Conservation (phyloP, 2,888 invertebrate species). For the Cylindroiulus punctatus region DNA sequence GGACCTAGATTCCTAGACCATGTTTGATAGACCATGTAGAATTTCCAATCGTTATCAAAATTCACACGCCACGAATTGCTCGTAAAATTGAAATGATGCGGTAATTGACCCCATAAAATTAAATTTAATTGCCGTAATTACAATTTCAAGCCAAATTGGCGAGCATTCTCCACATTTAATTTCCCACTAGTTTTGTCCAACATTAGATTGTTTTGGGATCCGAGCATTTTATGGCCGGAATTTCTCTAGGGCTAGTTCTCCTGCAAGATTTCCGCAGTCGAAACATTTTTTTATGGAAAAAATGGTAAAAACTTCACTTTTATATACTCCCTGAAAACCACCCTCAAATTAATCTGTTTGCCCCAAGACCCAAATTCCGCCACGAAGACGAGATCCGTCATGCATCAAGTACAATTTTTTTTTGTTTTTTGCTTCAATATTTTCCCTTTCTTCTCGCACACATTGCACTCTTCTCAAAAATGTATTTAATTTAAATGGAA, state of each 20-base stretch:
- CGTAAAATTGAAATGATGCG: neutral
- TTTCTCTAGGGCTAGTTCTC: neutral
- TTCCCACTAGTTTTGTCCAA: neutral
- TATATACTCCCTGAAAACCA: neutral
- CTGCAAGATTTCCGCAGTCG: neutral
- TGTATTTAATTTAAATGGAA: constrained; percentile 4
- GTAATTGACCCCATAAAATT: constrained; percentile 1
- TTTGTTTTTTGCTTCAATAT: neutral
- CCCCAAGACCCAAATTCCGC: constrained; percentile 14
- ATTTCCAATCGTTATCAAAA: neutral
- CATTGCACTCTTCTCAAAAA: neutral
- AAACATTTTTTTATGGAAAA: neutral
- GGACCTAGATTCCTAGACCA: no score
- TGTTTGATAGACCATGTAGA: neutral
- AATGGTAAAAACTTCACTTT: neutral
- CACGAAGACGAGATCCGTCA: neutral
- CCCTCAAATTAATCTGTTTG: constrained; percentile 4
- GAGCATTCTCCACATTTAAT: neutral
- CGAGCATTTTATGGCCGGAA: neutral
- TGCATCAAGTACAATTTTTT: neutral
- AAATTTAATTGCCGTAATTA: constrained; percentile 9
- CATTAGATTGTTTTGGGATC: neutral
- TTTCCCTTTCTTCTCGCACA: neutral
- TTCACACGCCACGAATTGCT: neutral
- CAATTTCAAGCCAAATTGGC: neutral